Conservation (phyloP, 1,140 invertebrate species). For the Orius insidiosus region DNA sequence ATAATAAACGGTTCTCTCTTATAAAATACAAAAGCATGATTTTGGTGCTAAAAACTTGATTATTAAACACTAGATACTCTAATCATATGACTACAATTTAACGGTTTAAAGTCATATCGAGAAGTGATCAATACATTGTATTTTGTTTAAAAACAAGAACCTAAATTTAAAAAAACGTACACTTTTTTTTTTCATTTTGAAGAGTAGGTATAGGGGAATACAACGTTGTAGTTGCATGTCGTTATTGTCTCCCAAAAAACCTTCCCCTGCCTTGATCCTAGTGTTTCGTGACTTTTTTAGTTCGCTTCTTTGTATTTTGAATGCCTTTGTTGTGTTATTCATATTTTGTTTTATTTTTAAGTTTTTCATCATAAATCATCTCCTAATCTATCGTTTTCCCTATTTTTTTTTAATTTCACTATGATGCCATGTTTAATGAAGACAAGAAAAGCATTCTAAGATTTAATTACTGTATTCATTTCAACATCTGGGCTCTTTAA, state of each 20-base stretch:
- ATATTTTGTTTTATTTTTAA: slow-evolving; percentile 16
- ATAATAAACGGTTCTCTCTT: slow-evolving; percentile 1
- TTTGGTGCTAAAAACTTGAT: too few relatives aligned
- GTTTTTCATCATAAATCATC: slow-evolving; percentile 1
- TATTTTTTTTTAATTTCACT: slow-evolving; percentile 6
- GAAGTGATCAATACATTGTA: too few relatives aligned
- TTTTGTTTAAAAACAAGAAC: too few relatives aligned
- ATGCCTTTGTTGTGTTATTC: slow-evolving; percentile 4
- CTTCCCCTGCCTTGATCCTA: slow-evolving; percentile 17
- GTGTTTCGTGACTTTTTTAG: slow-evolving; percentile 21
- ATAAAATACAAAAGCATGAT: too few relatives aligned
- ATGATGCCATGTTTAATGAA: too few relatives aligned
- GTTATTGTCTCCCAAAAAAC: slow-evolving; percentile 16
- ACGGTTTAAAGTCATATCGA: too few relatives aligned
- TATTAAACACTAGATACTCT: too few relatives aligned
- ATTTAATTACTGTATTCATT: too few relatives aligned
- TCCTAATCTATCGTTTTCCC: slow-evolving; percentile 1
- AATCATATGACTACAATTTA: too few relatives aligned
- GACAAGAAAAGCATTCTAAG: too few relatives aligned
- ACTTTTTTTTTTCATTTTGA: neutral
- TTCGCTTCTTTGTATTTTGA: slow-evolving; percentile 18
- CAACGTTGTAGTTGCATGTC: neutral
- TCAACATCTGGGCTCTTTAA: too few relatives aligned
- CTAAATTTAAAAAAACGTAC: too few relatives aligned
- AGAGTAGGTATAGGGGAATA: neutral